phyloP scores from a whole-genome alignment of 2,888 invertebrate genomes.

The Metellina segmentata region DNA sequence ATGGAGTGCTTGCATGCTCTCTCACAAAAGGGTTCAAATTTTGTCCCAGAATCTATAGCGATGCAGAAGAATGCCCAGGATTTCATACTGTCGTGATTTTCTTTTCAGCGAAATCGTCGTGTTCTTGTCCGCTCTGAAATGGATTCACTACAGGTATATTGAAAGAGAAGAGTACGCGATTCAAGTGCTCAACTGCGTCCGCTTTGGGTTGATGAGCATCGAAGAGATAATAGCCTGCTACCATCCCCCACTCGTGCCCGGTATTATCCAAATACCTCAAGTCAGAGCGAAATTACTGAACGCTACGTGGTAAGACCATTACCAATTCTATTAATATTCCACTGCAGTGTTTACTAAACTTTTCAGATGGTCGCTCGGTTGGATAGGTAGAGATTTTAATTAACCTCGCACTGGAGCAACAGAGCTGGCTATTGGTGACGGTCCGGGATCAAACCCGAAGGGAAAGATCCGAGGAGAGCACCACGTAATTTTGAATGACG shows the following conservation, averaged over 20 bases:
- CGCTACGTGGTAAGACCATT: constrained; percentile 80
- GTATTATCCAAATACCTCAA: constrained; percentile 86
- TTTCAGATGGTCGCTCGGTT: background rate
- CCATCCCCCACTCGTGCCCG: constrained; percentile 87
- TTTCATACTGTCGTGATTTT: background rate
- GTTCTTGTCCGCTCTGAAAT: constrained; percentile 89
- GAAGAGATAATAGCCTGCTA: constrained; percentile 90
- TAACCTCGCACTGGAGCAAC: too few relatives aligned
- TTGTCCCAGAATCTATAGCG: too few relatives aligned
- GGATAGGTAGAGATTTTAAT: too few relatives aligned
- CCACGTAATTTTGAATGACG: too few relatives aligned
- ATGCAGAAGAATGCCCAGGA: too few relatives aligned
- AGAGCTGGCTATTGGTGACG: too few relatives aligned
- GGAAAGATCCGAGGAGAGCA: too few relatives aligned
- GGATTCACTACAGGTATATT: constrained; percentile 88
- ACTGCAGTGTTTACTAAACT: background rate
- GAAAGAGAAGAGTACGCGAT: constrained; percentile 84
- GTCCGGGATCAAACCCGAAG: too few relatives aligned
- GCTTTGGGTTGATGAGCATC: constrained; percentile 90
- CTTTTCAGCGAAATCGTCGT: constrained; percentile 86
- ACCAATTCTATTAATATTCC: background rate
- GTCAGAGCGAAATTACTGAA: constrained; percentile 90
- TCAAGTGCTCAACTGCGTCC: constrained; percentile 86
- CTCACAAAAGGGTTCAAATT: too few relatives aligned
- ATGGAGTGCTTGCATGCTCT: too few relatives aligned